Percentiles rank a stretch among this genome's conserved stretches.
Conservation (phyloP, 2,888 invertebrate genomes). For the Ochlodes sylvanus region DNA sequence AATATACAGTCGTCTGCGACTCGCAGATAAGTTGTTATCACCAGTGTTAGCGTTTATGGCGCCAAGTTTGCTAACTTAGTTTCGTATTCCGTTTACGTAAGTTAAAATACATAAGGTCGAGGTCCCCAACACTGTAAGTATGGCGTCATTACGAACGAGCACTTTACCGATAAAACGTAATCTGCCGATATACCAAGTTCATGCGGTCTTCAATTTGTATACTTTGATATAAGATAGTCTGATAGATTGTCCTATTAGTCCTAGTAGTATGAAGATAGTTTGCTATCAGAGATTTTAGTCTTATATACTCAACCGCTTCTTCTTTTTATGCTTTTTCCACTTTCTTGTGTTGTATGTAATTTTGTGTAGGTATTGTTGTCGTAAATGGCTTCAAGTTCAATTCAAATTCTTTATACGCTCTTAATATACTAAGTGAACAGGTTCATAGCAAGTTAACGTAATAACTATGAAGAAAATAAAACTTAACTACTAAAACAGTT, state of each 20-base stretch:
- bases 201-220: constrained; percentile 32
- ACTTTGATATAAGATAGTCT: not conserved
- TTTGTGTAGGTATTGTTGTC: too few species aligned
- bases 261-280: not conserved
- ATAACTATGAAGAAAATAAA: too few species aligned
- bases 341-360: not conserved
- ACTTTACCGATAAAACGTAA: constrained; percentile 39
- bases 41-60: constrained; percentile 48
- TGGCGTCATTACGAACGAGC: constrained; percentile 36
- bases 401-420: too few species aligned
- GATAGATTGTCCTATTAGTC: too few species aligned
- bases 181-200: constrained; percentile 40
- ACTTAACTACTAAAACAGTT: too few species aligned
- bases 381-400: too few species aligned
- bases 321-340: not conserved
- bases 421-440: too few species aligned
- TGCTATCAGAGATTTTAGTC: not conserved
- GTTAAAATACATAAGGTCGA: constrained; percentile 48
- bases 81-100: constrained; percentile 48
- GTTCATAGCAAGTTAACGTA: too few species aligned
- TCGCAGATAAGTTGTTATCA: constrained; percentile 48
- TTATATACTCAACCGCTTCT: not conserved
- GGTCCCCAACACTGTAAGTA: constrained; percentile 42
- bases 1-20: constrained; percentile 38
- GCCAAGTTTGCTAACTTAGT: constrained; percentile 47